Conservation (phyloP, 2,113 vertebrate genomes). For the Anolis carolinensis region DNA sequence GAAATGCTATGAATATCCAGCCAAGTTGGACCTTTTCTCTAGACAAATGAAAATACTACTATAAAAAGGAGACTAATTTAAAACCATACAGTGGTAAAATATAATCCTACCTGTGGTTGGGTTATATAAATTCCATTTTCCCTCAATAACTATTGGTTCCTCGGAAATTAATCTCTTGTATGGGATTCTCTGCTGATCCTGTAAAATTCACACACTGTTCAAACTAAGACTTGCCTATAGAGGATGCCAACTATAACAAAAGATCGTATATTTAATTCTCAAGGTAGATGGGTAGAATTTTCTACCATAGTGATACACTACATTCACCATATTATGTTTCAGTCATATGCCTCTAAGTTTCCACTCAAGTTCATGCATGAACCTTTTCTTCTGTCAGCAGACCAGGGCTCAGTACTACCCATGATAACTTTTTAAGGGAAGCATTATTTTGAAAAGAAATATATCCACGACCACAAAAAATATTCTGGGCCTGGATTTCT, state of each 20-base stretch:
- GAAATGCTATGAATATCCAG: background rate
- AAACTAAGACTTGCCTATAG: background rate
- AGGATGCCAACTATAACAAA: slow-evolving; percentile 6
- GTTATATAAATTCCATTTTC: slow-evolving; percentile 7
- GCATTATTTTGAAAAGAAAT: slow-evolving; percentile 25
- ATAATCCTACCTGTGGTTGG: slow-evolving; percentile 8
- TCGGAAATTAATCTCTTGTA: background rate
- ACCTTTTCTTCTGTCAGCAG: background rate
- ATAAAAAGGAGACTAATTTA: background rate
- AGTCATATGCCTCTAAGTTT: background rate
- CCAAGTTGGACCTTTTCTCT: background rate
- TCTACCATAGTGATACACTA: too few species aligned
- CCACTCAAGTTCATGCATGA: background rate
- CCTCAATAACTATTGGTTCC: slow-evolving; percentile 16
- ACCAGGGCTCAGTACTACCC: background rate
- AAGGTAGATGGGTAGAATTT: background rate
- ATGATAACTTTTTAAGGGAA: background rate
- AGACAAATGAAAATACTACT: background rate
- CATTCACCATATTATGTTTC: background rate
- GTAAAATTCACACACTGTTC: background rate
- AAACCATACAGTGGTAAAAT: slow-evolving; percentile 10
- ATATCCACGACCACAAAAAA: background rate
- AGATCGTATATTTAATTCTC: background rate
- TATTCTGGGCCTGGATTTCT: background rate
- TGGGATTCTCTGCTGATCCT: slow-evolving; percentile 29